Base-by-base conservation (phyloP, 1,140 invertebrate genomes). In the Popillia japonica region DNA sequence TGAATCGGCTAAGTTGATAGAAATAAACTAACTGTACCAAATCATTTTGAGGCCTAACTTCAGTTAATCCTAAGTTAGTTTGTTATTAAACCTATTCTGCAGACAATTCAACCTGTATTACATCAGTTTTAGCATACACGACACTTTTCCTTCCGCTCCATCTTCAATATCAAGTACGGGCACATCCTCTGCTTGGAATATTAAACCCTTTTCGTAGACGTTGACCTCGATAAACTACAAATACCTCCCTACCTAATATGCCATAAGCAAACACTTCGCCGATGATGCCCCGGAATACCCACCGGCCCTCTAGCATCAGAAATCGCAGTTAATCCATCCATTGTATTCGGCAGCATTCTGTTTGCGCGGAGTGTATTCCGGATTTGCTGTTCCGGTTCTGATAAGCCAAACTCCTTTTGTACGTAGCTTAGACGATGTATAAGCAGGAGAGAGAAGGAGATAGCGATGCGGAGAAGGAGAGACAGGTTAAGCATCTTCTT, bases 331-430 rank as follows among this genome's bases (percentile, higher is more conserved):
- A 55, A 55, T 55, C 48, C 48, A 17, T 14, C 14, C 48, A 55
- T 55, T 55, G 48, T 55, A 14, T 55, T 55, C 48, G 48, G 48
- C 14, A 17, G 10, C 48, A 17, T 17, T 55, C 48, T 55, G 48
- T 55, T 55, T 55, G 48, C 48, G 14, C 6, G 14, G 48, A n/a
- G 48, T n/a, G 48, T 17, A 55, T 55, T 55, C 48, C 48, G 48
- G 48, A 55, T 55, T 55, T 55, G 48, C 48, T 55, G 48, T 55
- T 55, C 48, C 48, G 48, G 48, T 55, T 55, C 48, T 55, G 48
- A 55, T 55, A 55, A 55, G 48, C 48, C 27, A 34, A 11, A 14
- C 10, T 55, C 10, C 48, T n/a, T 55, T 55, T 55, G 48, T 55
- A 17, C 17, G 14, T 55, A 55, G 27, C 27, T 34, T 34, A 34